Evolutionary conservation across 1,140 invertebrate genomes (phyloP).

Genomic region (Mylabris phalerata): DNA sequence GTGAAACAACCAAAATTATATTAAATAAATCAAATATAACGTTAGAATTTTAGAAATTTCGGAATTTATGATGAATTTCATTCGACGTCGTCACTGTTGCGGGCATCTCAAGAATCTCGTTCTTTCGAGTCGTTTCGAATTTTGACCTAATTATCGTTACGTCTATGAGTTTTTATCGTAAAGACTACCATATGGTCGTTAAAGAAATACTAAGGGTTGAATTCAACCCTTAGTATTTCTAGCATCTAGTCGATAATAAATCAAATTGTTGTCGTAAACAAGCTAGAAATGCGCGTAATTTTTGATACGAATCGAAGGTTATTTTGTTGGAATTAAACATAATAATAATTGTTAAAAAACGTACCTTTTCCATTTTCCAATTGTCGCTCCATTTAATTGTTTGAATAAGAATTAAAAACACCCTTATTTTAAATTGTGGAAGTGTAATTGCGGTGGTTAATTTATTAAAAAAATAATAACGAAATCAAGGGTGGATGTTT

Average conservation of each 20-base stretch:
- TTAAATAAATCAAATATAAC: too few species aligned
- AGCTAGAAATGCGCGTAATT: constrained; percentile 14
- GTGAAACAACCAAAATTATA: too few species aligned
- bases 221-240: neutral
- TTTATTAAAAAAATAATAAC: too few species aligned
- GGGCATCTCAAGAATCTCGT: neutral
- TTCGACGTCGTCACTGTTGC: too few species aligned
- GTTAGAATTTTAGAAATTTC: too few species aligned
- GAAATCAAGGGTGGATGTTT: too few species aligned
- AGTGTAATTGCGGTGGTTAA: too few species aligned
- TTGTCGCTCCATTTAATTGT: constrained; percentile 27
- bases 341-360: neutral
- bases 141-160: too few species aligned
- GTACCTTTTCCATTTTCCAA: constrained; percentile 31
- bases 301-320: constrained; percentile 13
- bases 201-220: neutral
- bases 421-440: neutral
- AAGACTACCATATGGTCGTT: too few species aligned
- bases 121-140: neutral
- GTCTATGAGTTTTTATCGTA: too few species aligned
- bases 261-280: neutral
- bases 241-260: neutral
- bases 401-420: neutral
- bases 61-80: too few species aligned
- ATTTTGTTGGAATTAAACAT: neutral